These are phyloP conservation scores for Heliocidaris erythrogramma DNA, from an alignment of 35 echinoderm and acorn worm species.

Conservation along the genomic window DNA sequence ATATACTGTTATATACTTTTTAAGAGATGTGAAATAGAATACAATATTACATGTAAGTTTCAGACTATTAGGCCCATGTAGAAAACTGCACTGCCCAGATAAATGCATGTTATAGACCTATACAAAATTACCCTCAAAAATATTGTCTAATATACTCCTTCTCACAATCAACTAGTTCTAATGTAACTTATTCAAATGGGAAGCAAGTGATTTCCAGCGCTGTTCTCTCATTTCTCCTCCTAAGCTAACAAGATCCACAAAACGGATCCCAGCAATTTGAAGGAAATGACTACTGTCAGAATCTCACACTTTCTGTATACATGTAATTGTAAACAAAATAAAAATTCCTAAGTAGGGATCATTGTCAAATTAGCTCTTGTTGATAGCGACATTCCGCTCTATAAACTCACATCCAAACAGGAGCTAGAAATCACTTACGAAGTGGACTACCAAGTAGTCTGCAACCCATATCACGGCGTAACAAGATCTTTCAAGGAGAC, in stretches of 20 bases:
- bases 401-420: not conserved
- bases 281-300: conserved; percentile 1
- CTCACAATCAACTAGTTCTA: not conserved
- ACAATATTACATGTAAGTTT: too few relatives aligned
- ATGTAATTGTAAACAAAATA: not conserved
- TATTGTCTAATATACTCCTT: not conserved
- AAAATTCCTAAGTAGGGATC: not conserved
- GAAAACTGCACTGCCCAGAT: too few relatives aligned
- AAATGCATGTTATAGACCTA: too few relatives aligned
- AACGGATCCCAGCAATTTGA: not conserved
- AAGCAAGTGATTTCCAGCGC: not conserved
- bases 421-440: not conserved
- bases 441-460: not conserved
- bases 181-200: not conserved
- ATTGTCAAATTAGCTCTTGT: not conserved
- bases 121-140: too few relatives aligned
- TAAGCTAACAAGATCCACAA: not conserved
- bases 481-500: not conserved
- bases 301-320: not conserved
- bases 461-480: not conserved
- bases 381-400: not conserved
- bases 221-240: not conserved
- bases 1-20: too few relatives aligned
- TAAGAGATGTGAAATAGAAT: too few relatives aligned
- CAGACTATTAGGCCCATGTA: too few relatives aligned